A percentile compares a stretch with the other conserved stretches of the same genome.
Conservation (phyloP, 2,888 invertebrate genomes). For the Griposia aprilina region DNA sequence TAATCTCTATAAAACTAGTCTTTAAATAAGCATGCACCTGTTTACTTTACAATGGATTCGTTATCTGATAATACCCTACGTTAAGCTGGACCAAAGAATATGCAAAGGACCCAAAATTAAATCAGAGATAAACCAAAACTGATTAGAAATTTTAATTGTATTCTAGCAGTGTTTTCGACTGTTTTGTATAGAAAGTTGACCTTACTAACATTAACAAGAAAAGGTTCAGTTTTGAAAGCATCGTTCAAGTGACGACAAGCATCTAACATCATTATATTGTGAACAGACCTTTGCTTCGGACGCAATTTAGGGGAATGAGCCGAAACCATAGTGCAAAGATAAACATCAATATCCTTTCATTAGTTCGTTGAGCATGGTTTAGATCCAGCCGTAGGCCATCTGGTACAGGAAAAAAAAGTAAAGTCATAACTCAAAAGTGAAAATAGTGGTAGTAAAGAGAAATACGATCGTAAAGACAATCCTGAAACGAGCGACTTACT, state of each 20-base stretch:
- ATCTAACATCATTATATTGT: background rate
- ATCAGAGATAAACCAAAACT: slow-evolving; percentile 5
- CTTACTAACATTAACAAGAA: slow-evolving; percentile 21
- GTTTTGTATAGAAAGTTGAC: slow-evolving; percentile 24
- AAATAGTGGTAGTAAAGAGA: background rate
- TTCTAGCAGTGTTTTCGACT: background rate
- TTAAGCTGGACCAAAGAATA: background rate
- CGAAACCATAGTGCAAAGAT: background rate
- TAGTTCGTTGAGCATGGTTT: background rate
- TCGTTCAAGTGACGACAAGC: background rate
- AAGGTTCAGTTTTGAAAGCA: slow-evolving; percentile 33
- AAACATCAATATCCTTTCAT: background rate
- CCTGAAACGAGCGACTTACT: background rate
- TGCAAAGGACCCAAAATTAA: background rate
- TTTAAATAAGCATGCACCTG: background rate
- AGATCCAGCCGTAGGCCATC: background rate
- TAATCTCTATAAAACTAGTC: background rate
- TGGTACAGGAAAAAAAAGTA: background rate
- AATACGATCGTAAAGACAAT: background rate
- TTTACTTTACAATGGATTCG: background rate
- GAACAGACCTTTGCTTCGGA: background rate
- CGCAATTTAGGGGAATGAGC: background rate
- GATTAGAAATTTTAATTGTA: background rate
- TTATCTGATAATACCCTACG: background rate
- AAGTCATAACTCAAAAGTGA: background rate